A percentile compares a stretch with the other conserved stretches of the same genome.
These are phyloP conservation scores for Hepsetus odoe DNA, from an alignment of 2,113 vertebrate genomes.

Conservation along the genomic window DNA sequence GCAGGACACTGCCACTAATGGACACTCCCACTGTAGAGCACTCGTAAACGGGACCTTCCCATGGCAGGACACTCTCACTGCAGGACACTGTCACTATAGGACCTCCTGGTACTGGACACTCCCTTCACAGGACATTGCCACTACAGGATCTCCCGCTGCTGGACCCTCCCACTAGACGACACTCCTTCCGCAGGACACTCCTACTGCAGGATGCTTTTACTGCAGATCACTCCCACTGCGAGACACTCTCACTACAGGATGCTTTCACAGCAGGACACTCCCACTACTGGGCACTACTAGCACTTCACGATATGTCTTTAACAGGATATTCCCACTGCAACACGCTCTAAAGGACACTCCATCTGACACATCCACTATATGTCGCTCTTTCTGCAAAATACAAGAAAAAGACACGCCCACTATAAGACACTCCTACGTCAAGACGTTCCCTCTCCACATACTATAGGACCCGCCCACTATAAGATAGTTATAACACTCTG, in stretches of 20 bases:
- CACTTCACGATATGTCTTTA: too few relatives aligned
- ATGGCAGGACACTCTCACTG: too few relatives aligned
- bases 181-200: not conserved
- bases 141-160: not conserved
- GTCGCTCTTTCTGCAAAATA: too few relatives aligned
- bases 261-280: not conserved
- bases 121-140: not conserved
- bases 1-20: too few relatives aligned
- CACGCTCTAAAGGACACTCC: not conserved
- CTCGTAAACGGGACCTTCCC: too few relatives aligned
- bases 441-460: too few relatives aligned
- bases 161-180: not conserved
- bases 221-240: not conserved
- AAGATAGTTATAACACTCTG: too few relatives aligned
- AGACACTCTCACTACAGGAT: not conserved
- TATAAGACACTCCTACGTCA: not conserved
- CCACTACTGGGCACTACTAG: not conserved
- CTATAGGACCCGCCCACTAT: not conserved
- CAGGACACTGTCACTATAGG: too few relatives aligned
- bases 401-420: not conserved
- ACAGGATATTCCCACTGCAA: not conserved
- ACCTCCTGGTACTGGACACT: too few relatives aligned
- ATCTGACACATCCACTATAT: not conserved
- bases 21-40: too few relatives aligned
- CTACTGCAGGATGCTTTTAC: not conserved